Base-by-base conservation (phyloP, 2,797 vertebrate genomes). In the Chromis chromis region DNA sequence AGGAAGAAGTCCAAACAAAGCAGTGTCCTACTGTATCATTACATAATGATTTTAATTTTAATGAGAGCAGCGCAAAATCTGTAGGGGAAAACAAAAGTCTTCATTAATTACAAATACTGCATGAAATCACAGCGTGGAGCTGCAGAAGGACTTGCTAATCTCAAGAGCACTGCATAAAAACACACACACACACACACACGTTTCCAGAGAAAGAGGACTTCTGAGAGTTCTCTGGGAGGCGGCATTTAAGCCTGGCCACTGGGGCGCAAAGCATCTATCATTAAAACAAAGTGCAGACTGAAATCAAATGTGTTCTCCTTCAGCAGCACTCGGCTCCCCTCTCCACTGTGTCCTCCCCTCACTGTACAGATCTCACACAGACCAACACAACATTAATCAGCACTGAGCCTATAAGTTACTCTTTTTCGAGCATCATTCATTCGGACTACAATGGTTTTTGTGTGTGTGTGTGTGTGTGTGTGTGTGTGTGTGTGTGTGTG, bases 241-340 rank as follows among this genome's bases (percentile, higher is more conserved):
- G 28, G 81, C 84, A 88, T 91, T 87, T 88, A 86, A 89, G 86
- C 69, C 54, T 61, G 79, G 82, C 72, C 81, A 74, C 87, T 83
- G 84, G 84, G 86, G 83, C 50, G 82, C 82, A 86, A 84, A 86
- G 60, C 91, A 92, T 92, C 89, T 83, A 91, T 91, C 90, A 92
- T 92, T 91, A 89, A 91, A 92, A 89, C 86, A 86, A 88, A 90
- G 88, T 84, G 78, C 71, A 82, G 70, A 42, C 66, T 75, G 79
- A 85, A 87, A 86, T 86, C 78, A 87, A 71, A 79, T 72, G 79
- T 73, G 72, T 70, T 84, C 77, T 81, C 67, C 74, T 79, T 67
- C 74, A 74, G 17, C 53, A 48, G 65, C 73, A 63, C 77, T 83
- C 74, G 3, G 60, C 75, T 46, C 66, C 77, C 46, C 76, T 81